Evolutionary conservation across 2,113 vertebrate genomes (phyloP).

Genomic region (Salvelinus namaycush): DNA sequence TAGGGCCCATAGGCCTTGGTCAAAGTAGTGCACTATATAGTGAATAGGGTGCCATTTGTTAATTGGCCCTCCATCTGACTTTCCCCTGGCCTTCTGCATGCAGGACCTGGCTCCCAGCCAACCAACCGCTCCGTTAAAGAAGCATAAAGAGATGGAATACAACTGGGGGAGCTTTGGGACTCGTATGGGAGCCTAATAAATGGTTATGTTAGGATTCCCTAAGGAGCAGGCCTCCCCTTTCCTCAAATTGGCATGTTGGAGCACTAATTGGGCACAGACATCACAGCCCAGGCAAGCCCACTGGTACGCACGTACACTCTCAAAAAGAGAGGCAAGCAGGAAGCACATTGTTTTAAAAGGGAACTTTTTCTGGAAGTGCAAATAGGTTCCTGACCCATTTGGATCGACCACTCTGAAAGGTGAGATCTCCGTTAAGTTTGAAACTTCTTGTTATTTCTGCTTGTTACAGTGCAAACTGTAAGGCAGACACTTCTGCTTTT

Average conservation of each 20-base stretch:
- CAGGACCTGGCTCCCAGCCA: conserved; percentile 21
- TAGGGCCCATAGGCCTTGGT: too few species aligned
- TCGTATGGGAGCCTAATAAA: conserved; percentile 33
- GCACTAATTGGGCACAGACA: conserved; percentile 28
- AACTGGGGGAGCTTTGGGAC: conserved; percentile 14
- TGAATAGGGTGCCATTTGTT: conserved; percentile 6
- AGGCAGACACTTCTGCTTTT: too few species aligned
- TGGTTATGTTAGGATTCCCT: conserved; percentile 32
- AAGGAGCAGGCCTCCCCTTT: conserved; percentile 21
- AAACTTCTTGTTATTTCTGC: too few species aligned
- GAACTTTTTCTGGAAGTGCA: conserved; percentile 24
- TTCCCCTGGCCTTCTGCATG: conserved; percentile 2
- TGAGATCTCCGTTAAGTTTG: conserved; percentile 8
- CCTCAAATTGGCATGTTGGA: conserved; percentile 35
- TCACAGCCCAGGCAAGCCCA: not conserved
- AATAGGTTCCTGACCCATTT: conserved; percentile 18
- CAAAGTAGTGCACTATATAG: too few species aligned
- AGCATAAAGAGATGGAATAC: conserved; percentile 10
- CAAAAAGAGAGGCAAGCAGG: conserved; percentile 12
- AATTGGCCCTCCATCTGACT: conserved; percentile 27
- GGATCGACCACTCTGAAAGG: conserved; percentile 3
- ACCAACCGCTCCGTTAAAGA: conserved; percentile 6
- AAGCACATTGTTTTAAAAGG: conserved; percentile 31
- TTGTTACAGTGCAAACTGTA: too few species aligned
- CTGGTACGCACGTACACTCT: not conserved